Evolutionary conservation across 2,113 vertebrate genomes (phyloP).

Genomic region (Pelecanus crispus): DNA sequence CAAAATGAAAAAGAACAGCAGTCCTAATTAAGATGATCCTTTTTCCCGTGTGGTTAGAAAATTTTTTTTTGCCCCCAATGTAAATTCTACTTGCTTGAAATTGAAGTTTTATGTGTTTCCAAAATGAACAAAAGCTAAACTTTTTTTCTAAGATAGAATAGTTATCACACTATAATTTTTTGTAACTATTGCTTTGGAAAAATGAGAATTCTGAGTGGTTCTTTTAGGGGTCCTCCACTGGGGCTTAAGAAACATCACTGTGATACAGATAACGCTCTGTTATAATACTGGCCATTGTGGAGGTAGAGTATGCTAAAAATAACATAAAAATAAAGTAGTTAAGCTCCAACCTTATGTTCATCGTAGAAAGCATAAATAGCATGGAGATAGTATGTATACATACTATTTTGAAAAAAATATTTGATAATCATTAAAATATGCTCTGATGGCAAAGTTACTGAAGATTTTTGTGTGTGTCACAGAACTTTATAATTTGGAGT

Average conservation of each 20-base stretch:
- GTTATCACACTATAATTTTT: neutral
- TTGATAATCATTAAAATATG: neutral
- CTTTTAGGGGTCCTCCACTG: neutral
- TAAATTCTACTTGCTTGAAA: conserved; percentile 5
- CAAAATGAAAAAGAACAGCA: neutral
- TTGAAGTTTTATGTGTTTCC: conserved; percentile 23
- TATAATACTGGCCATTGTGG: neutral
- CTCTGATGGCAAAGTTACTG: neutral
- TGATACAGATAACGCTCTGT: neutral
- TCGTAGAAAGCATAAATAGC: neutral
- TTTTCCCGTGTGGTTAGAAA: neutral
- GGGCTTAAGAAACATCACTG: neutral
- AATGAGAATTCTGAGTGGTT: neutral
- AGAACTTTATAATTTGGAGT: neutral
- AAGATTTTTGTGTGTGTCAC: neutral
- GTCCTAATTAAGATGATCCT: neutral
- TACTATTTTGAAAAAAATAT: neutral
- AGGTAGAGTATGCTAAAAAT: neutral
- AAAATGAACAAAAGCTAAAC: neutral
- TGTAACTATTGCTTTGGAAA: neutral
- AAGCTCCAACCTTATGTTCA: neutral
- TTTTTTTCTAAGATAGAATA: neutral
- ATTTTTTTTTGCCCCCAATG: neutral
- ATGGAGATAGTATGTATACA: neutral
- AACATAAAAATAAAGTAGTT: neutral